phyloP scores from a whole-genome alignment of 1,140 invertebrate species.

The Trachymyrmex septentrionalis region DNA sequence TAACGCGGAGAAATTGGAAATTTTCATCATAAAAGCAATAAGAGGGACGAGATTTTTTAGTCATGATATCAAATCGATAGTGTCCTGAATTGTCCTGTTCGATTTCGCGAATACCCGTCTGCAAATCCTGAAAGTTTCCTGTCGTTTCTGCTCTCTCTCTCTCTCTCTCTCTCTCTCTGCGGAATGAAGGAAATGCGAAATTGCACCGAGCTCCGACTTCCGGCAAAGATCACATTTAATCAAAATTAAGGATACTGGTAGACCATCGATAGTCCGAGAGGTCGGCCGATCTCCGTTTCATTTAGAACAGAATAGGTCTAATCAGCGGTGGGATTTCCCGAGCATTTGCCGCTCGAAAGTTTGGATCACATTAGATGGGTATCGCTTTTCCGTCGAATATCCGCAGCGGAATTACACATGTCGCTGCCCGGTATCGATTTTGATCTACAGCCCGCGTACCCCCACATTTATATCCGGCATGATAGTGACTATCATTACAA shows the following conservation, averaged over 20 bases:
- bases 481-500: neutral
- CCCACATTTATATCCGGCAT: conserved; percentile 39
- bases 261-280: conserved; percentile 42
- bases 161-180: neutral
- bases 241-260: conserved; percentile 71
- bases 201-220: conserved; percentile 7
- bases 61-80: conserved; percentile 41
- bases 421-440: conserved; percentile 40
- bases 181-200: neutral
- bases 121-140: conserved; percentile 57
- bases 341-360: conserved; percentile 40
- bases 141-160: neutral
- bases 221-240: conserved; percentile 70
- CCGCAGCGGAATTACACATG: conserved; percentile 34
- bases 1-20: neutral
- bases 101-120: conserved; percentile 31
- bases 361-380: conserved; percentile 6
- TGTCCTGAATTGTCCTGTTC: conserved; percentile 21
- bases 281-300: conserved; percentile 63
- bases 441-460: conserved; percentile 20
- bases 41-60: conserved; percentile 25
- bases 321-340: conserved; percentile 56
- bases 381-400: conserved; percentile 47
- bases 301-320: conserved; percentile 64
- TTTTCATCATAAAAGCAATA: conserved; percentile 12